These are phyloP conservation scores for Pseudoatta argentina DNA, from an alignment of 1,140 invertebrate genomes.

Conservation along the genomic window DNA sequence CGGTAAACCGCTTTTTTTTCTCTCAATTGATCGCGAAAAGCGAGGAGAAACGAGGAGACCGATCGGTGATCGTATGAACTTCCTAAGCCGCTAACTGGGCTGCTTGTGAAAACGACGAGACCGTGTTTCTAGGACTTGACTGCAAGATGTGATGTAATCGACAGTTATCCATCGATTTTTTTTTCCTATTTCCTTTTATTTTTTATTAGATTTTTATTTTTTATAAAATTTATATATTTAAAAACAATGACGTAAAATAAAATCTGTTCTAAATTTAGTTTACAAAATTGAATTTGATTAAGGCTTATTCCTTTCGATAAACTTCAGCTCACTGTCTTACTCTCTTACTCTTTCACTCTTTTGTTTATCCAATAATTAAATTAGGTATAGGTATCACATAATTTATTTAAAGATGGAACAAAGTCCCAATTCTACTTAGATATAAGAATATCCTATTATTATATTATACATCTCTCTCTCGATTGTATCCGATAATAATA, in stretches of 20 bases:
- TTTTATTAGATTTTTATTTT: neutral
- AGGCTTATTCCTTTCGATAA: no score
- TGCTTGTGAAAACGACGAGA: conserved; percentile 54
- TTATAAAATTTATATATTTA: neutral
- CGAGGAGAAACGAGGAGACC: conserved; percentile 73
- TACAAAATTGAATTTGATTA: conserved; percentile 8
- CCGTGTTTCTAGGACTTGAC: conserved; percentile 45
- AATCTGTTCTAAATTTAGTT: conserved; percentile 7
- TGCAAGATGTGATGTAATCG: conserved; percentile 14
- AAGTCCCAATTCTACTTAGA: neutral
- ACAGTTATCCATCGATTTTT: neutral
- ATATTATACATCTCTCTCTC: neutral
- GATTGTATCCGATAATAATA: neutral
- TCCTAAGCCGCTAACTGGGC: conserved; percentile 46
- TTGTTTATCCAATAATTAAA: no score
- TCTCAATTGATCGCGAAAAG: conserved; percentile 76
- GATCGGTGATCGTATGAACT: conserved; percentile 33
- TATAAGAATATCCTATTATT: neutral
- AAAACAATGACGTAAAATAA: neutral
- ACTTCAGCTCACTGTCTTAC: no score
- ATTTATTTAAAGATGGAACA: no score
- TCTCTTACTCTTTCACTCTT: no score
- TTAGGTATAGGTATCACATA: no score
- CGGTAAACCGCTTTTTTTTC: conserved; percentile 76
- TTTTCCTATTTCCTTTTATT: neutral